phyloP scores from a whole-genome alignment of 2,797 vertebrate species.

The Peromyscus attwateri region DNA sequence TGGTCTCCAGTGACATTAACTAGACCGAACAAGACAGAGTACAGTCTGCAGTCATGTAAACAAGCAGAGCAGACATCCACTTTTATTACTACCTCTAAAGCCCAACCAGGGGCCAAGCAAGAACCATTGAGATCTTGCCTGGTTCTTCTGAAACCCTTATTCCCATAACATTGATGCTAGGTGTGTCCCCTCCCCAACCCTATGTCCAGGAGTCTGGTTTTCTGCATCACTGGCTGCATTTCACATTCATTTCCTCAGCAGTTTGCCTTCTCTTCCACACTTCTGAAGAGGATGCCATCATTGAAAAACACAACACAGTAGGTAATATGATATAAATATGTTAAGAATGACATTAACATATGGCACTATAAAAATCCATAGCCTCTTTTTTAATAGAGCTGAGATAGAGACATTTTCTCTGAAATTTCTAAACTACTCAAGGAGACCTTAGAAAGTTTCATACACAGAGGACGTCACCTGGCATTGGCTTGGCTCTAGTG shows the following conservation, averaged over 20 bases:
- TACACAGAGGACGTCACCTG: rapidly evolving
- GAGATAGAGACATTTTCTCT: background rate
- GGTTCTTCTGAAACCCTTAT: background rate
- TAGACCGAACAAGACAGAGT: background rate
- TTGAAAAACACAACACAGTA: background rate
- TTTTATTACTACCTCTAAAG: too few relatives aligned
- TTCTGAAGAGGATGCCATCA: background rate
- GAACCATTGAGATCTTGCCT: background rate
- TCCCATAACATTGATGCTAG: background rate
- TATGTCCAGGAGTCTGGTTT: background rate
- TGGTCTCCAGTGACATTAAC: background rate
- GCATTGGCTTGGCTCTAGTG: background rate
- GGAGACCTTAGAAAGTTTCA: background rate
- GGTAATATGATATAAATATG: too few relatives aligned
- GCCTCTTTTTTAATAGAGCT: background rate
- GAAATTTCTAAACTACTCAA: background rate
- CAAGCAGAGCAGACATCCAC: background rate
- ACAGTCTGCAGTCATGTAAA: background rate
- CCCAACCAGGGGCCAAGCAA: background rate
- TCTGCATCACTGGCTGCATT: rapidly evolving
- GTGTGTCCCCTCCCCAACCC: rapidly evolving
- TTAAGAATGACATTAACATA: background rate
- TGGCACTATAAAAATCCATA: background rate
- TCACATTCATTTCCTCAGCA: background rate
- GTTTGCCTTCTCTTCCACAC: background rate